phyloP scores from a whole-genome alignment of 1,140 invertebrate species.

The Metopolophium dirhodum region DNA sequence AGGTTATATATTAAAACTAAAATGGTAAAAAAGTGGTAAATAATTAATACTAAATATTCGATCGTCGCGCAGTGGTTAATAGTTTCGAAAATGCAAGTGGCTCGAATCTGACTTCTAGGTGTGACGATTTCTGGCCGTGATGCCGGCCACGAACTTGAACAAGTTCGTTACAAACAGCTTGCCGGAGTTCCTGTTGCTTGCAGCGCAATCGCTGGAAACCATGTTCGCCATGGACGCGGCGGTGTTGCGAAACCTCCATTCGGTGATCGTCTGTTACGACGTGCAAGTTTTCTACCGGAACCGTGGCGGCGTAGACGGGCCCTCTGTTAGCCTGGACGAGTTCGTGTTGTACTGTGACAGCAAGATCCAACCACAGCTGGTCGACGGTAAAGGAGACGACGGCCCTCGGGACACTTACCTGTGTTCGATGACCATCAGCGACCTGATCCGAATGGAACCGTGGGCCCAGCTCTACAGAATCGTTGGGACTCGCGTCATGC shows the following conservation, averaged over 20 bases:
- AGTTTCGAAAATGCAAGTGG: background rate
- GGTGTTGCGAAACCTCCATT: background rate
- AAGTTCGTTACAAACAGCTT: background rate
- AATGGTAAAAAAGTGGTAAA: no score
- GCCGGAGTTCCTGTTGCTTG: constrained; percentile 1
- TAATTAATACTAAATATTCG: background rate
- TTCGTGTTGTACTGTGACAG: constrained; percentile 23
- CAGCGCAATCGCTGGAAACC: background rate
- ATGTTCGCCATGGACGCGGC: background rate
- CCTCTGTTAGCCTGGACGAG: background rate
- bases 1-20: no score
- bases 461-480: constrained; percentile 14
- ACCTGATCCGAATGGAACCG: background rate
- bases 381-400: background rate
- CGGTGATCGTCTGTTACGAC: constrained; percentile 30
- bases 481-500: background rate
- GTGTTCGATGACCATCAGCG: constrained; percentile 27
- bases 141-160: background rate
- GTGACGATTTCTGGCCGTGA: background rate
- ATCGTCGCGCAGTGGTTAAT: background rate
- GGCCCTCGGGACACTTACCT: background rate
- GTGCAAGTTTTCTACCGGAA: background rate
- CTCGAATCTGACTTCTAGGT: background rate
- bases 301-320: no score
- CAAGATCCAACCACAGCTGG: background rate